A percentile compares a stretch with the other conserved stretches of the same genome.
phyloP scores from a whole-genome alignment of 2,888 invertebrate genomes.

The Catocala fraxini region DNA sequence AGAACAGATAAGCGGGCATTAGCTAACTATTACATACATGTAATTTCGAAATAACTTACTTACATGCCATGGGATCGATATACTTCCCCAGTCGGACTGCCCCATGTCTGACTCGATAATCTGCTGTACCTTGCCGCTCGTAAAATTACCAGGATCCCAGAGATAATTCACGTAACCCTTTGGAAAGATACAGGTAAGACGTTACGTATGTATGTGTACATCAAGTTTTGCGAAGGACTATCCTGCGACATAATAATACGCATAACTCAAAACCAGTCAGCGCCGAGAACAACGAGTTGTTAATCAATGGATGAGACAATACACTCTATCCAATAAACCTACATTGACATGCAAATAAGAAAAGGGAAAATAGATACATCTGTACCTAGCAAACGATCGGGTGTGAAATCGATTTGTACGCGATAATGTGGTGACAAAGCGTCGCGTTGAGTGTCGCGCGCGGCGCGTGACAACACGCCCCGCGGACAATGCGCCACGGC shows the following conservation, averaged over 20 bases:
- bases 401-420: conserved; percentile 79
- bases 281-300: conserved; percentile 40
- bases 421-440: conserved; percentile 67
- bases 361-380: conserved; percentile 71
- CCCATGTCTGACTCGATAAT: too few species aligned
- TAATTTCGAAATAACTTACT: too few species aligned
- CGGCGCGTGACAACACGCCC: conserved; percentile 73
- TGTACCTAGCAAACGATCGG: conserved; percentile 59
- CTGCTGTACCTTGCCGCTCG: too few species aligned
- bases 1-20: too few species aligned
- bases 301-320: conserved; percentile 47
- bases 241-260: neutral
- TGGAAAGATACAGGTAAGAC: too few species aligned
- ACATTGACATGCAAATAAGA: conserved; percentile 70
- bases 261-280: conserved; percentile 8
- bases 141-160: too few species aligned
- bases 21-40: too few species aligned
- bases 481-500: conserved; percentile 67
- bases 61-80: too few species aligned
- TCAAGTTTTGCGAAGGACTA: too few species aligned
- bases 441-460: conserved; percentile 60
- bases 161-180: too few species aligned
- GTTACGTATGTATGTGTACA: too few species aligned
- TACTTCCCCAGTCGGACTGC: too few species aligned
- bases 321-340: conserved; percentile 49